These are phyloP conservation scores for Planococcus citri DNA, from an alignment of 1,140 invertebrate species.

Conservation along the genomic window DNA sequence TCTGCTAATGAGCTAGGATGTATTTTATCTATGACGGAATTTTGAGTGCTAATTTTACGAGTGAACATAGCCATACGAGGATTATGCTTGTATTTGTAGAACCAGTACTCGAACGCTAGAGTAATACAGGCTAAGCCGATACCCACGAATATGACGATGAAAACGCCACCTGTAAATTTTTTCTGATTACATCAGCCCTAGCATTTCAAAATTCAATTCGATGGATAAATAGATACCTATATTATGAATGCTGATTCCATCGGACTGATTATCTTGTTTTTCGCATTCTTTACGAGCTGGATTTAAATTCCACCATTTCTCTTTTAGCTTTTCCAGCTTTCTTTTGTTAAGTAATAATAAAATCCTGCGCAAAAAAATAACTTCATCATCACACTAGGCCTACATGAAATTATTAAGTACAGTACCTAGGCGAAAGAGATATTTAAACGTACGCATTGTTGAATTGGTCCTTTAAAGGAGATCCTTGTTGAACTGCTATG, in stretches of 20 bases:
- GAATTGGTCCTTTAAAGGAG: constrained; percentile 79
- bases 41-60: background rate
- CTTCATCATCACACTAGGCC: background rate
- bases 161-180: constrained; percentile 61
- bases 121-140: constrained; percentile 83
- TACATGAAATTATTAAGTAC: background rate
- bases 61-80: constrained; percentile 21
- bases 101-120: constrained; percentile 89
- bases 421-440: background rate
- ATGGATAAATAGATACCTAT: constrained; percentile 45
- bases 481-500: constrained; percentile 90
- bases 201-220: too few relatives aligned
- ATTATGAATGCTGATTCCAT: constrained; percentile 93
- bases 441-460: constrained; percentile 62
- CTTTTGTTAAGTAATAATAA: constrained; percentile 83
- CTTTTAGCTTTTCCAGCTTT: constrained; percentile 82
- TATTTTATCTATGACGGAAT: background rate
- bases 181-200: background rate
- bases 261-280: constrained; percentile 78
- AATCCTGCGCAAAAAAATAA: constrained; percentile 49
- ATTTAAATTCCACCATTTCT: constrained; percentile 91
- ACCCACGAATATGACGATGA: constrained; percentile 90
- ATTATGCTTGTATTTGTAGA: constrained; percentile 57
- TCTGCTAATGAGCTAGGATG: background rate
- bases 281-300: constrained; percentile 64